These are phyloP conservation scores for Morinoia aosen DNA, from an alignment of 2,888 invertebrate species.

Conservation along the genomic window DNA sequence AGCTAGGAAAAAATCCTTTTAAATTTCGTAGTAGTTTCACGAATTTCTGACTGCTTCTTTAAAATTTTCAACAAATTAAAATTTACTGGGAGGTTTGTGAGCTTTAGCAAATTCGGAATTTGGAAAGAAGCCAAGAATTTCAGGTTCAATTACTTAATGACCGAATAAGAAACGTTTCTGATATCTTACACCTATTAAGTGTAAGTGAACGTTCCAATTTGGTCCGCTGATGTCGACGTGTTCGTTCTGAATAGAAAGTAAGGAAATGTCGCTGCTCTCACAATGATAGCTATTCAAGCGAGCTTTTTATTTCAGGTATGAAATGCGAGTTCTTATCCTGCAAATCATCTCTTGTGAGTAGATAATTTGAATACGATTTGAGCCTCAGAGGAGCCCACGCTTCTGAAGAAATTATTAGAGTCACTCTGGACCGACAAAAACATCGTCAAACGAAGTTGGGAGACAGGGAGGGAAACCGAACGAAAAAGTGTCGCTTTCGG, in stretches of 20 bases:
- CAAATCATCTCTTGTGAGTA: not conserved
- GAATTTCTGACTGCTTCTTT: too few species aligned
- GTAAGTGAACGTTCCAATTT: not conserved
- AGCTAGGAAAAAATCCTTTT: too few species aligned
- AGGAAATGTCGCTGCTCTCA: not conserved
- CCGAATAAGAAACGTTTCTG: too few species aligned
- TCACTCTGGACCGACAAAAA: conserved; percentile 22
- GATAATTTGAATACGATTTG: conserved; percentile 39
- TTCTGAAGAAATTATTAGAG: conserved; percentile 39
- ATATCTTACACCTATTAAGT: too few species aligned
- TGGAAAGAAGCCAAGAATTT: not conserved
- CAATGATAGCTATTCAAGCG: not conserved
- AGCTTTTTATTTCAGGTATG: not conserved
- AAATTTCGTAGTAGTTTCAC: too few species aligned
- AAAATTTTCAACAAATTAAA: too few species aligned
- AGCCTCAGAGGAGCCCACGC: not conserved
- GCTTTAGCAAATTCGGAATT: too few species aligned
- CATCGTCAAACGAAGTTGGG: conserved; percentile 18
- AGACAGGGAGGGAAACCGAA: conserved; percentile 31
- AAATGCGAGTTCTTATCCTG: not conserved
- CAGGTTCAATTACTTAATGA: too few species aligned
- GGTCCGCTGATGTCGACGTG: not conserved
- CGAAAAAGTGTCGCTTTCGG: conserved; percentile 43
- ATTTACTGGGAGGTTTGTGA: too few species aligned
- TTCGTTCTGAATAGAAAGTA: not conserved